Base-by-base conservation (phyloP, 2,888 invertebrate species). In the Meliscaeva auricollis region DNA sequence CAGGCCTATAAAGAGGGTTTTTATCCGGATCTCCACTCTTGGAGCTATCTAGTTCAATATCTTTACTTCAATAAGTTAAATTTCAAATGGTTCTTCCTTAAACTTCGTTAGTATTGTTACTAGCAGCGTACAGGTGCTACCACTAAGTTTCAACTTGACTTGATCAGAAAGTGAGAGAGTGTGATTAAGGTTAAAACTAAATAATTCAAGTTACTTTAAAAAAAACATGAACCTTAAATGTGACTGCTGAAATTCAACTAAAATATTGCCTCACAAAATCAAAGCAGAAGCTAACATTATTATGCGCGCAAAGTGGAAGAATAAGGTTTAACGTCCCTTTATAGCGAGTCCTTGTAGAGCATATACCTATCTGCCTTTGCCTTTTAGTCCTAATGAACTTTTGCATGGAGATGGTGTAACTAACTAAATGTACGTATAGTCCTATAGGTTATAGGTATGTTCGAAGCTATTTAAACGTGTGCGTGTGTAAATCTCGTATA, bases 401-500 rank as follows among this genome's bases (percentile, higher is more conserved):
- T 38, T 70, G 48, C 30, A 13, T 50, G 50, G 54, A 48, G 9
- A 44, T 38, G 70, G 44, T 69, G 17, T 26, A 26, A 35, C 15
- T 73, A n/a, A n/a, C 46, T 35, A 22, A 41, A 72, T 22, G 41
- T 44, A n/a, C n/a, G n/a, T n/a, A n/a, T n/a, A 41, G 64, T 70
- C 56, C 41, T 75, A 35, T 3, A 35, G n/a, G n/a, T 35, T 8
- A 3, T 32, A 3, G 9, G 9, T 35, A 35, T 35, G 9, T 8
- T 9, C 6, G 9, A 35, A 35, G 50, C 46, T 22, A 13, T n/a
- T 4, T 38, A 8, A 44, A 9, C 44, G 9, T n/a, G 60, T 64
- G 70, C 80, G 75, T 80, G 75, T 84, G 84, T 79, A 72, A 76
- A 66, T 76, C 66, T 70, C 75, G 72, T 76, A 74, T 73, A 80